Conservation (phyloP, 2,113 vertebrate species). For the Gymnobelideus leadbeateri region DNA sequence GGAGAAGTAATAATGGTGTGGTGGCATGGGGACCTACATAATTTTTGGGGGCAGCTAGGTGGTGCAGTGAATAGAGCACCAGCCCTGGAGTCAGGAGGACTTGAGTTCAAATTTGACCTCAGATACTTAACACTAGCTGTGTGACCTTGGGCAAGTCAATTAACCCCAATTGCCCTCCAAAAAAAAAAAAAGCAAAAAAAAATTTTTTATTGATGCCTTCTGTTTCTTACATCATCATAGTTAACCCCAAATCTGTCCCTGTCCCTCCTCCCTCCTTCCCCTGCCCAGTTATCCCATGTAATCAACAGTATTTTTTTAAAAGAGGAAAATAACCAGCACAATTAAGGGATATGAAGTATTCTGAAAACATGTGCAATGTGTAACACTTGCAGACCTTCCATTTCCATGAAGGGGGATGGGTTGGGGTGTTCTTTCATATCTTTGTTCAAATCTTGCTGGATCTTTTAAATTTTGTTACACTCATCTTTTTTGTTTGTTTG, state of each 20-base stretch:
- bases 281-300: background rate
- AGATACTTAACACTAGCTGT: no score
- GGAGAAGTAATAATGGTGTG: no score
- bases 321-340: background rate
- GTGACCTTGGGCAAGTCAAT: no score
- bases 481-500: background rate
- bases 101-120: no score
- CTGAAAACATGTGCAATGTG: background rate
- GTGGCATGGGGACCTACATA: no score
- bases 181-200: no score
- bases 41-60: no score
- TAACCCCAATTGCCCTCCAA: no score
- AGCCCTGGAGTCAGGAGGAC: no score
- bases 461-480: background rate
- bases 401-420: background rate
- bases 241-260: background rate
- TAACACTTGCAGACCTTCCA: background rate
- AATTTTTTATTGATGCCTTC: no score
- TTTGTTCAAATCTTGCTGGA: background rate
- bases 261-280: no score
- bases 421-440: background rate
- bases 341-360: background rate
- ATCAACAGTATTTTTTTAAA: background rate
- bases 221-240: background rate
- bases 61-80: no score